phyloP scores from a whole-genome alignment of 2,113 vertebrate genomes.

The Anoplopoma fimbria region DNA sequence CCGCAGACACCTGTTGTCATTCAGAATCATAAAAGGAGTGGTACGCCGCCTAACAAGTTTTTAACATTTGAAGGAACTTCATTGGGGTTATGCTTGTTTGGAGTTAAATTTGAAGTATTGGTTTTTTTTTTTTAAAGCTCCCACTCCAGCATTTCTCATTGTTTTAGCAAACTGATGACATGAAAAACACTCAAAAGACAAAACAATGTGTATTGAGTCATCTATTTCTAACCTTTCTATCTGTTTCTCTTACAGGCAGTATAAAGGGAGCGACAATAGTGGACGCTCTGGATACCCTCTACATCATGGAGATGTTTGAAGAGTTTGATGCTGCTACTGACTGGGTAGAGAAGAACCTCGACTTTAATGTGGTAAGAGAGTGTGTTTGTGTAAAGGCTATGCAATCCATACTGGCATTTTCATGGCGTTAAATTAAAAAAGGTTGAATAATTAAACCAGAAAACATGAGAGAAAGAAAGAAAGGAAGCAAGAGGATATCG shows the following conservation, averaged over 20 bases:
- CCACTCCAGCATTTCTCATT: not conserved
- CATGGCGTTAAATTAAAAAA: no score
- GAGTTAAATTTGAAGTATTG: not conserved
- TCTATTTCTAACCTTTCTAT: not conserved
- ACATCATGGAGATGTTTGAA: conserved; percentile 97
- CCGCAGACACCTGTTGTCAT: conserved; percentile 32
- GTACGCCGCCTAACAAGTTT: conserved; percentile 8
- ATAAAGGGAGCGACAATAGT: conserved; percentile 96
- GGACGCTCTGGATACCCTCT: conserved; percentile 95
- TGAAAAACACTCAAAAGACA: not conserved
- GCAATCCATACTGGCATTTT: no score
- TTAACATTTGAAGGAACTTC: conserved; percentile 14
- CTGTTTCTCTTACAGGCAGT: conserved; percentile 64
- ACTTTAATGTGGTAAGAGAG: conserved; percentile 94
- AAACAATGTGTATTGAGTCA: not conserved
- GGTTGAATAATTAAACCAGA: not conserved
- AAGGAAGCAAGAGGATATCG: no score
- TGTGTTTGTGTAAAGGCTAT: not conserved
- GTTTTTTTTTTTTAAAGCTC: not conserved
- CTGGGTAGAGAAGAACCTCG: conserved; percentile 95
- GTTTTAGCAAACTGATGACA: not conserved
- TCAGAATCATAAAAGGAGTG: not conserved
- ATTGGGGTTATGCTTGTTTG: not conserved
- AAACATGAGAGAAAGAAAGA: no score
- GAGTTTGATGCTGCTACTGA: conserved; percentile 94